Evolutionary conservation across 1,140 invertebrate species (phyloP), one percentile per base, ranked within the genome.

Genomic region (Drosophila auraria): DNA sequence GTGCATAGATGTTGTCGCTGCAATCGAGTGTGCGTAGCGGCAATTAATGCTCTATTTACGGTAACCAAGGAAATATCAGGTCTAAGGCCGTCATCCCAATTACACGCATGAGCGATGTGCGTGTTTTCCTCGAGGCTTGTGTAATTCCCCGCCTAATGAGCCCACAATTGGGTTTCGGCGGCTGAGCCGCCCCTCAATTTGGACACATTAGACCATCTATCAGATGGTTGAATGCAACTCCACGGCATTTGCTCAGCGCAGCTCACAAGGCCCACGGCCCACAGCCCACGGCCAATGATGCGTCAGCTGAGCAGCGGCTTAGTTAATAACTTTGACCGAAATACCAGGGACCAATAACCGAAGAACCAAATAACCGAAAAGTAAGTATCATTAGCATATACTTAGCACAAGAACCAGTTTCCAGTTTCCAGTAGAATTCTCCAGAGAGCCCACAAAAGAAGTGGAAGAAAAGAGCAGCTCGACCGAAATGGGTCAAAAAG

Each of bases 251-350:
- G 12, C 17, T 17, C 9, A 6, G 36, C 36, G 36, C 38, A 49
- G 38, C 60, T 72, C 57, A 27, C 25, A 5, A 2, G 58, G 64
- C 71, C 61, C 68, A 69, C 71, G 63, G 74, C 83, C 65, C 25
- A 63, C 42, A 49, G 72, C 56, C 73, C 82, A 77, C 72, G 68
- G 72, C 53, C 78, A 87, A 63, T 69, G 63, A 82, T 60, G 68
- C 70, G 68, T 73, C 66, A 44, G 68, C 68, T 60, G 69, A 38
- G 68, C 68, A 11, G 14, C 65, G 68, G 47, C 76, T 89, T 83
- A 78, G 83, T 81, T 89, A 87, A 87, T 87, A 87, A 87, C 84
- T 83, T 78, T 87, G 83, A 87, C 83, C 83, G 83, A 79, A 83
- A 83, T 87, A 83, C 81, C 57, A 64, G 69, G 49, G 62, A 51